Conservation (phyloP, 2,113 vertebrate species). For the Pelmatolapia mariae region DNA sequence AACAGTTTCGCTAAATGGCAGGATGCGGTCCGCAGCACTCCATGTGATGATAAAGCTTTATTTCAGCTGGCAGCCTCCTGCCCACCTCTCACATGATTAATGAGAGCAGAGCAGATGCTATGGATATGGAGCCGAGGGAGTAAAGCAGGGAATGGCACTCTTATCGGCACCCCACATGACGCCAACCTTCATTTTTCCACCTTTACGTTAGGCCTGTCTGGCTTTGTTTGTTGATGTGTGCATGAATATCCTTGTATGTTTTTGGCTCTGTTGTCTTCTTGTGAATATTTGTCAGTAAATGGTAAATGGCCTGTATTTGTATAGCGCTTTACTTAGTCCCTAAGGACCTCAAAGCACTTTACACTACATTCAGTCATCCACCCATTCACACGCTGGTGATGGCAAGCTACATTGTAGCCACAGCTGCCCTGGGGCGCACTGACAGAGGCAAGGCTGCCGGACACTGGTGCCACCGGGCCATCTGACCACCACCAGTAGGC, state of each 20-base stretch:
- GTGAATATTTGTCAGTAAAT: background rate
- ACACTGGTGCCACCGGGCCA: too few species aligned
- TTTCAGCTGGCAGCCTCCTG: constrained; percentile 46
- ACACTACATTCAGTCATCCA: background rate
- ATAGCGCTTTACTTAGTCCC: background rate
- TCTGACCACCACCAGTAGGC: background rate
- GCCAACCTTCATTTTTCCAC: constrained; percentile 31
- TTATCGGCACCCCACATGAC: constrained; percentile 9
- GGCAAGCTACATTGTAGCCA: background rate
- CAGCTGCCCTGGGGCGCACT: background rate
- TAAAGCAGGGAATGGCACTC: background rate
- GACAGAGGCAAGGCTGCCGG: background rate
- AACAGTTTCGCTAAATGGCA: constrained; percentile 3
- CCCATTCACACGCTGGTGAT: background rate
- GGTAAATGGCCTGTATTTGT: background rate
- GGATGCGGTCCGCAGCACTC: constrained; percentile 20
- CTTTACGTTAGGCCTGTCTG: constrained; percentile 43
- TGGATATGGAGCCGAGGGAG: constrained; percentile 12
- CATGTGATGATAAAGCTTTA: constrained; percentile 31
- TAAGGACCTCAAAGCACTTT: background rate
- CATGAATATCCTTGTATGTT: background rate
- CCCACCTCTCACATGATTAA: constrained; percentile 58
- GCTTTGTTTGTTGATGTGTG: background rate
- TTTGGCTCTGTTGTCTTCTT: background rate
- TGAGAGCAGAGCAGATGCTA: constrained; percentile 59